phyloP scores from a whole-genome alignment of 2,797 vertebrate genomes.

The Botia almorhae region DNA sequence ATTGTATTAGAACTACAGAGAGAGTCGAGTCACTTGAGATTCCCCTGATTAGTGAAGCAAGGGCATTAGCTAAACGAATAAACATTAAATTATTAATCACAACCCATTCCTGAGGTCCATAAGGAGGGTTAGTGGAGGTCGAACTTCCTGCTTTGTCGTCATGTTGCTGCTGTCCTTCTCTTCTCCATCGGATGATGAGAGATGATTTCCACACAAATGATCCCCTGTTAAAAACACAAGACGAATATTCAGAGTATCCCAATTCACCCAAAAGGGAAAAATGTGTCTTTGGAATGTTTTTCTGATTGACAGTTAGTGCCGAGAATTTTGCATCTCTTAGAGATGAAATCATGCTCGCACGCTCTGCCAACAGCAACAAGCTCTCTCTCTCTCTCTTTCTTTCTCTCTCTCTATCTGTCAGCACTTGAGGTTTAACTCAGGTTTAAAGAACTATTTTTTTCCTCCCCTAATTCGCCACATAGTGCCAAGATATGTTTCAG shows the following conservation, averaged over 20 bases:
- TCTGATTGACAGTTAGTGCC: constrained; percentile 47
- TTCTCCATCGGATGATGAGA: constrained; percentile 50
- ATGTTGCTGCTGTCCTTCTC: constrained; percentile 38
- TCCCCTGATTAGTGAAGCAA: constrained; percentile 34
- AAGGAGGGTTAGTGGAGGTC: constrained; percentile 18
- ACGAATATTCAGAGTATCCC: constrained; percentile 40
- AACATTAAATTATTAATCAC: constrained; percentile 57
- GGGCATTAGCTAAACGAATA: constrained; percentile 55
- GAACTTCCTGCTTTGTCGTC: constrained; percentile 44
- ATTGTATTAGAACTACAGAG: neutral
- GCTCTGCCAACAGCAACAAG: constrained; percentile 53
- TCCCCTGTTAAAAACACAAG: constrained; percentile 43
- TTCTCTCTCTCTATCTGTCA: constrained; percentile 40
- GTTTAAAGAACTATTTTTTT: constrained; percentile 48
- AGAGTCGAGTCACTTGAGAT: constrained; percentile 21
- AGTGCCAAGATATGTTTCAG: constrained; percentile 23
- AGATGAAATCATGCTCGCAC: constrained; percentile 52
- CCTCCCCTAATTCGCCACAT: constrained; percentile 31
- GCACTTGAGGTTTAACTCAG: constrained; percentile 49
- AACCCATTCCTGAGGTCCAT: constrained; percentile 40
- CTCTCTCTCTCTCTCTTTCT: neutral
- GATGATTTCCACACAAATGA: constrained; percentile 50
- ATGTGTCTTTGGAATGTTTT: constrained; percentile 37
- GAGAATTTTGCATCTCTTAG: constrained; percentile 37
- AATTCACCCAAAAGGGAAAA: constrained; percentile 47